Evolutionary conservation across 1,140 invertebrate genomes (phyloP).

Genomic region (Drosophila rhopaloa): DNA sequence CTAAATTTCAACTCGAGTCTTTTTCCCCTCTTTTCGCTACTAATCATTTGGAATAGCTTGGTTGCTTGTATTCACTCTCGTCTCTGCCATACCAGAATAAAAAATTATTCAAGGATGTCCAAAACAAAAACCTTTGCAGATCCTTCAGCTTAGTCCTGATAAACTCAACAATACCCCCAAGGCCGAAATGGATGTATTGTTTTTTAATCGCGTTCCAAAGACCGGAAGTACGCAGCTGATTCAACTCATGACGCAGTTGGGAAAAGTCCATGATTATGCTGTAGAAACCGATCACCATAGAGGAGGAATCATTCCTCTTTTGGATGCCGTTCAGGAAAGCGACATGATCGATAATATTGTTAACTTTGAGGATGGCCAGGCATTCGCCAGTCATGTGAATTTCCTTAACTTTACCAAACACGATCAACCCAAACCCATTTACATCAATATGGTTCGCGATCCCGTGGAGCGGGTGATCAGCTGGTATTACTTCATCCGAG

Average conservation of each 20-base stretch:
- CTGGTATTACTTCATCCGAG: constrained; percentile 92
- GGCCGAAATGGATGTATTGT: constrained; percentile 90
- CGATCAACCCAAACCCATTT: constrained; percentile 92
- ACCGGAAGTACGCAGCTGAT: constrained; percentile 94
- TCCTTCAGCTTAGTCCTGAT: constrained; percentile 61
- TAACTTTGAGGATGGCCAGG: constrained; percentile 67
- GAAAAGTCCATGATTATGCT: constrained; percentile 89
- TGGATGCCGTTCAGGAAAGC: constrained; percentile 54
- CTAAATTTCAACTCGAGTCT: constrained; percentile 17
- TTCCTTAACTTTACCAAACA: constrained; percentile 88
- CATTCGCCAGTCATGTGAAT: constrained; percentile 75
- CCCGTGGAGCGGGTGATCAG: constrained; percentile 95
- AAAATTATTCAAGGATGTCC: constrained; percentile 14
- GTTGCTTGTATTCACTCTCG: constrained; percentile 35
- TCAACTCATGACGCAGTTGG: constrained; percentile 91
- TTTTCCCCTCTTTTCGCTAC: constrained; percentile 49
- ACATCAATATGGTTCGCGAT: constrained; percentile 94
- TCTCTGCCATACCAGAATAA: constrained; percentile 8
- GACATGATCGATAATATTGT: constrained; percentile 73
- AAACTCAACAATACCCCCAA: constrained; percentile 91
- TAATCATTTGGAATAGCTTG: constrained; percentile 47
- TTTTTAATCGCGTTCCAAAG: constrained; percentile 96
- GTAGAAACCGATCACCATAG: constrained; percentile 75
- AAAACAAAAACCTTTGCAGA: constrained; percentile 51
- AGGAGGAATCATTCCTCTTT: constrained; percentile 58